A percentile compares a stretch with the other conserved stretches of the same genome.
Conservation (phyloP, 2,888 invertebrate genomes). For the Gastracanthus pulcherrimus region DNA sequence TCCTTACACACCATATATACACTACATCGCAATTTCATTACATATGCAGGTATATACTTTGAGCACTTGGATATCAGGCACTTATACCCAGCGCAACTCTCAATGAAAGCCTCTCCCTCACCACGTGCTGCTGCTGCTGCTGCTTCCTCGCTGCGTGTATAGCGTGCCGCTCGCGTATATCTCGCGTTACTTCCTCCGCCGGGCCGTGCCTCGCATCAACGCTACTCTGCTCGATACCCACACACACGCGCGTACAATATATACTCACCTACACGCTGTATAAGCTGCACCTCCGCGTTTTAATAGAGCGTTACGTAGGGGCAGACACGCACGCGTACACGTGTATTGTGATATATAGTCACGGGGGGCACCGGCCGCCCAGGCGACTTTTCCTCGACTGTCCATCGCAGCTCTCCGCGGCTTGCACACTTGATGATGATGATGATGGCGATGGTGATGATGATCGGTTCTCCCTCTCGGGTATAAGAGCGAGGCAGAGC, state of each 20-base stretch:
- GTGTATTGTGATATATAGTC: too few relatives aligned
- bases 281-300: slow-evolving; percentile 15
- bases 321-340: too few relatives aligned
- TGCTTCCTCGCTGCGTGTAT: not conserved
- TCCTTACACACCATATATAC: not conserved
- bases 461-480: not conserved
- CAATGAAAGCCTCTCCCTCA: not conserved
- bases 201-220: slow-evolving; percentile 8
- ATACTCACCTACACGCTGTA: not conserved
- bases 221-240: not conserved
- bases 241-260: not conserved
- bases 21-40: not conserved
- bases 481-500: too few relatives aligned
- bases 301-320: slow-evolving; percentile 46
- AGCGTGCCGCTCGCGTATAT: not conserved
- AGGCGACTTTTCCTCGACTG: not conserved
- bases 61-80: not conserved
- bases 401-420: not conserved
- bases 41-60: too few relatives aligned
- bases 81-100: not conserved
- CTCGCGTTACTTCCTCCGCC: slow-evolving; percentile 41
- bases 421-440: not conserved
- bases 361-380: not conserved
- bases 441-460: not conserved
- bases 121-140: too few relatives aligned